Percentiles rank a stretch among this genome's conserved stretches.
Evolutionary conservation across 2,888 invertebrate species (phyloP).

Genomic region (Hylaea fasciaria): DNA sequence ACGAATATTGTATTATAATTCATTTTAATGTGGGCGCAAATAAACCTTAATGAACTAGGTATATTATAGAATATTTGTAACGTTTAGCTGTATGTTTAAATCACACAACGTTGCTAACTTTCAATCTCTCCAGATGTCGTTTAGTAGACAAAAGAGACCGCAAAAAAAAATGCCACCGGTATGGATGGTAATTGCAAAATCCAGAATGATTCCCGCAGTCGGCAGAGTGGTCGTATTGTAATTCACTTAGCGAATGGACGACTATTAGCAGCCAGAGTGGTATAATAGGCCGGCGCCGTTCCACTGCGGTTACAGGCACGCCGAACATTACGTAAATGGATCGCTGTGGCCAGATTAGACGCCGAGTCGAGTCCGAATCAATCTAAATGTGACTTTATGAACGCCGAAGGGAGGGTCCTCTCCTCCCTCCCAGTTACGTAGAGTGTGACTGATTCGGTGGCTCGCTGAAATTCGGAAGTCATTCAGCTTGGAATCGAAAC

Average conservation of each 20-base stretch:
- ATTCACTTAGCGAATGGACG: conserved; percentile 61
- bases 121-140: no score
- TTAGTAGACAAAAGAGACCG: background rate
- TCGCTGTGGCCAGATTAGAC: conserved; percentile 55
- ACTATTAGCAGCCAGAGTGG: conserved; percentile 60
- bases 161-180: conserved; percentile 6
- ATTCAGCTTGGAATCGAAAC: conserved; percentile 22
- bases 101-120: no score
- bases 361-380: conserved; percentile 39
- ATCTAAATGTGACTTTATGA: conserved; percentile 45
- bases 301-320: conserved; percentile 61
- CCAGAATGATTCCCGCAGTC: conserved; percentile 51
- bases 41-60: no score
- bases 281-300: conserved; percentile 55
- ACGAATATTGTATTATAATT: no score
- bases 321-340: conserved; percentile 70
- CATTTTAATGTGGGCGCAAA: no score
- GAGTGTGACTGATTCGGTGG: conserved; percentile 35
- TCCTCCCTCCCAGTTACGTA: conserved; percentile 36
- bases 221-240: conserved; percentile 55
- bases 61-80: no score
- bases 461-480: conserved; percentile 28
- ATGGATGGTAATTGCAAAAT: conserved; percentile 30
- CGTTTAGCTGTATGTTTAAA: no score
- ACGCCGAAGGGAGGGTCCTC: conserved; percentile 9